phyloP scores from a whole-genome alignment of 1,140 invertebrate species.

The Leptopilina boulardi region DNA sequence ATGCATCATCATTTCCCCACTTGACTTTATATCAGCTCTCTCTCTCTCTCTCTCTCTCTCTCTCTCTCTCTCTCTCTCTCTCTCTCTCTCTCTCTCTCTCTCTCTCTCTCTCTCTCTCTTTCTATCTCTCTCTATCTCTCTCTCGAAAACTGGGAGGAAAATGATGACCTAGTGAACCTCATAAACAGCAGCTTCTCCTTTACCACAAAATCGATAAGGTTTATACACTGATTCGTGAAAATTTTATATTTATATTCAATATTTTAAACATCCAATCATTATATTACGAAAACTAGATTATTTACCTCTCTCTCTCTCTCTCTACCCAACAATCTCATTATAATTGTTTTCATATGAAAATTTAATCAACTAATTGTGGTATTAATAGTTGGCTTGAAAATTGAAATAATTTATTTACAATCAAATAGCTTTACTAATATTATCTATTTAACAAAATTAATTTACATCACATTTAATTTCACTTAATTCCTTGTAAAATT shows the following conservation, averaged over 20 bases:
- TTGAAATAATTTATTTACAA: background rate
- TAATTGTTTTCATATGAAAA: background rate
- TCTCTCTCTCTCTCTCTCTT: background rate
- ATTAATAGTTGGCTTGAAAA: background rate
- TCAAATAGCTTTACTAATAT: too few species aligned
- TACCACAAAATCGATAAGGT: background rate
- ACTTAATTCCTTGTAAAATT: too few species aligned
- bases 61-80: background rate
- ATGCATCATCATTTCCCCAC: conserved; percentile 28
- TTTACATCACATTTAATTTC: too few species aligned
- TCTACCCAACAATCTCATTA: background rate
- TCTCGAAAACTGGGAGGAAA: conserved; percentile 11
- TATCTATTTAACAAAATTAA: too few species aligned
- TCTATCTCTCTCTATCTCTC: background rate
- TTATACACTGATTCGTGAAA: background rate
- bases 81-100: background rate
- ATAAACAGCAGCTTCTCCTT: background rate
- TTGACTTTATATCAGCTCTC: conserved; percentile 21
- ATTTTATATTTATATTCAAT: background rate
- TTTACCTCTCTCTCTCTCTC: too few species aligned
- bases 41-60: background rate
- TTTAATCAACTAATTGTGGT: background rate
- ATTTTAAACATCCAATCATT: background rate
- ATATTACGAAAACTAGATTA: background rate
- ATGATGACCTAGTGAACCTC: conserved; percentile 30